phyloP scores from a whole-genome alignment of 2,888 invertebrate genomes.

The Tromatobia lineatoria region DNA sequence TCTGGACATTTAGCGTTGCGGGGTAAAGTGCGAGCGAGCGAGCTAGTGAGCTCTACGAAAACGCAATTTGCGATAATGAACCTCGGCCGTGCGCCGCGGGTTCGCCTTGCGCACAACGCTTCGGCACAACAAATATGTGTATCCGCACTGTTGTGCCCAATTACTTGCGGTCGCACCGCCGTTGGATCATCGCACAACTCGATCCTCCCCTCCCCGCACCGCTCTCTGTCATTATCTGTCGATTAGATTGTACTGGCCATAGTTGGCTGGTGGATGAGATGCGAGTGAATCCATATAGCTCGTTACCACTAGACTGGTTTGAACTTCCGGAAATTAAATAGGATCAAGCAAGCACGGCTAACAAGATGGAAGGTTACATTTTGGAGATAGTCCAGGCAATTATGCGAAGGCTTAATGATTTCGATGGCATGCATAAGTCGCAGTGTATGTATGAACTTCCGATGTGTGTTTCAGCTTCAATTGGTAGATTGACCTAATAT shows the following conservation, averaged over 20 bases:
- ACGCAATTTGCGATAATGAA: conserved; percentile 73
- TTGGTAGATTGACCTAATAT: no score
- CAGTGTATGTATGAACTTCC: no score
- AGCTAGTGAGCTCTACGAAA: conserved; percentile 63
- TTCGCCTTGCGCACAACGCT: conserved; percentile 33
- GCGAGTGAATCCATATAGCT: conserved; percentile 9
- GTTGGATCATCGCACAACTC: conserved; percentile 46
- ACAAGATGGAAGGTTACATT: conserved; percentile 16
- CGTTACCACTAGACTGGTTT: conserved; percentile 22
- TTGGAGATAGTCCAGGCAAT: not conserved
- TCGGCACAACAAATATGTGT: conserved; percentile 45
- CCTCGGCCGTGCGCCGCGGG: conserved; percentile 63
- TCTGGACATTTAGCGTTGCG: conserved; percentile 39
- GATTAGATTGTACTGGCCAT: conserved; percentile 43
- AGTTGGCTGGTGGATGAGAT: not conserved
- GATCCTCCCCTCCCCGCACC: not conserved
- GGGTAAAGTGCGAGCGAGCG: conserved; percentile 25
- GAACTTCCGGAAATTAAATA: conserved; percentile 29
- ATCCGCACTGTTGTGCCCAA: conserved; percentile 50
- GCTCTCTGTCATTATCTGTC: conserved; percentile 43
- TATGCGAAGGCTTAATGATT: no score
- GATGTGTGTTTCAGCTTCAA: no score
- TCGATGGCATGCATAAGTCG: no score
- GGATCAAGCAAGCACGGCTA: not conserved
- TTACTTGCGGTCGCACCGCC: conserved; percentile 43